Evolutionary conservation across 2,888 invertebrate species (phyloP), one percentile per base, ranked within the genome.

Genomic region (Leptarthrus brevirostris): DNA sequence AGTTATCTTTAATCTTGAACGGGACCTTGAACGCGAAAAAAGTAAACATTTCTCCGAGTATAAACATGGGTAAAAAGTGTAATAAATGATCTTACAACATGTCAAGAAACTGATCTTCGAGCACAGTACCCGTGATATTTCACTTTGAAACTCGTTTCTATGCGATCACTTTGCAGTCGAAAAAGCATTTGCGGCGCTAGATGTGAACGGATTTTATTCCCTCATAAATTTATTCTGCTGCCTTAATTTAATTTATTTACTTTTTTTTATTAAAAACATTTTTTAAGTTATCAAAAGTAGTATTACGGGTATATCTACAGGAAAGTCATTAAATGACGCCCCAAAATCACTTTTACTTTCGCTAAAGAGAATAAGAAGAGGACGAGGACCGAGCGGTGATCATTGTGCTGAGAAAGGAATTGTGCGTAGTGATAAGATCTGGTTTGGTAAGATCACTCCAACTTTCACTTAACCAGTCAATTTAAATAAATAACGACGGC

Each of bases 331-430:
- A 64, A 44, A 64, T 10, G 20, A 24, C 44, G 34, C 24, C 44
- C 44, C 40, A 47, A 64, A 64, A 64, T 22, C 64, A 64, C 64
- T 64, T 64, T 64, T 64, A 64, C 64, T 64, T 40, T 64, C 64
- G 44, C 36, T 58, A 3, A 3, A 22, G 47, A 64, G 47, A 44
- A 24, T n/a, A 14, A 24, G 20, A 64, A 6, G 64, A 64, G 64
- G 40, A 44, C 47, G 44, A 47, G 44, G 44, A 24, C 14, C 18
- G 36, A 64, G 22, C 20, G 22, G 24, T 47, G 36, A 49, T 64
- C 44, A 44, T 44, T 58, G 58, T 58, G 6, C 58, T 47, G 44
- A 14, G 47, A 47, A 64, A 64, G 64, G 64, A 64, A 64, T 64
- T 47, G 47, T 47, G 22, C 26, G 24, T 14, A 47, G 14, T 44